phyloP scores from a whole-genome alignment of 2,797 vertebrate genomes.

The Labroides dimidiatus region DNA sequence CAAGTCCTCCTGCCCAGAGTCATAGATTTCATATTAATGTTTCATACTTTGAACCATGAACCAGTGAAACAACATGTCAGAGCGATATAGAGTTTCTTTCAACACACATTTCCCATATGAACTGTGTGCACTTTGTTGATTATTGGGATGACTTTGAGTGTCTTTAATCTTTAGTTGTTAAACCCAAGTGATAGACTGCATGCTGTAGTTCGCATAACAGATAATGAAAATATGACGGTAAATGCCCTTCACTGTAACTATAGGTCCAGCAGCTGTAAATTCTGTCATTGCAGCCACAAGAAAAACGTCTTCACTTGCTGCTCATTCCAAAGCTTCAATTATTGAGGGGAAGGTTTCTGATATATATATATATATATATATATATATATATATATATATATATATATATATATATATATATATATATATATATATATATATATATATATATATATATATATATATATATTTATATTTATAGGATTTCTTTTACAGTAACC shows the following conservation, averaged over 20 bases:
- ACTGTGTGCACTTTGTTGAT: not conserved
- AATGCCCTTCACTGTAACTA: not conserved
- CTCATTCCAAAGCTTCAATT: not conserved
- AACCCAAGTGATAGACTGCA: not conserved
- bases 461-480: too few species aligned
- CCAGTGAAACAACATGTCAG: not conserved
- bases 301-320: not conserved
- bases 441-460: too few species aligned
- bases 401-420: too few species aligned
- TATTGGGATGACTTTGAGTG: not conserved
- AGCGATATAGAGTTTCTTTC: not conserved
- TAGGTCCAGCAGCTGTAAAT: not conserved
- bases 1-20: too few species aligned
- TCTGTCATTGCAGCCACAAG: not conserved
- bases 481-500: too few species aligned
- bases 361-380: too few species aligned
- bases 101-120: not conserved
- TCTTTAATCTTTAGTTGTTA: constrained; percentile 1
- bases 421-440: too few species aligned
- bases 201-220: not conserved
- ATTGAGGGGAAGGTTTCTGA: too few species aligned
- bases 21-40: not conserved
- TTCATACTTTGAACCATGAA: not conserved
- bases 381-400: too few species aligned
- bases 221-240: not conserved